Evolutionary conservation across 2,113 vertebrate species (phyloP).

Genomic region (Rhea pennata): DNA sequence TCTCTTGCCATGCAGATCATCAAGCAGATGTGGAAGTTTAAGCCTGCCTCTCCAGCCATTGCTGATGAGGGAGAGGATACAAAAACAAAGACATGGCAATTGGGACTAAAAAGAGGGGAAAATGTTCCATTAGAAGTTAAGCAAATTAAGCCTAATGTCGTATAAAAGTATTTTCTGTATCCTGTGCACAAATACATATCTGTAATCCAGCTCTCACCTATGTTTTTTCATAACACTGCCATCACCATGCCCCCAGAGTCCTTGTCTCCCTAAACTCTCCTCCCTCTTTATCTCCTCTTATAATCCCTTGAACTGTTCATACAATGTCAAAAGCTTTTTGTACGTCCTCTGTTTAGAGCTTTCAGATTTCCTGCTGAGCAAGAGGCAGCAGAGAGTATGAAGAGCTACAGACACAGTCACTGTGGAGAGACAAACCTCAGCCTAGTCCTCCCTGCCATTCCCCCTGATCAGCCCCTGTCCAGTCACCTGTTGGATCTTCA

Average conservation of each 20-base stretch:
- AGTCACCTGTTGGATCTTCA: neutral
- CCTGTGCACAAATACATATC: neutral
- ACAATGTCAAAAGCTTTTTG: neutral
- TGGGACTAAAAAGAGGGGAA: neutral
- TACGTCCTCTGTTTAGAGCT: neutral
- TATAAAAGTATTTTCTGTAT: neutral
- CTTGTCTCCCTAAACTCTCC: neutral
- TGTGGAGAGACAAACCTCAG: neutral
- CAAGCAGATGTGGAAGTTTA: neutral
- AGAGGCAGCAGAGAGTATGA: neutral
- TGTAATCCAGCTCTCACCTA: neutral
- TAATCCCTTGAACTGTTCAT: neutral
- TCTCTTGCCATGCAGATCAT: neutral
- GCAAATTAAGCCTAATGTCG: neutral
- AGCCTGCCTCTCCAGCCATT: neutral
- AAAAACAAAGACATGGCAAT: neutral
- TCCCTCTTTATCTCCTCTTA: neutral
- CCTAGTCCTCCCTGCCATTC: neutral
- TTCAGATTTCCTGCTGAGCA: neutral
- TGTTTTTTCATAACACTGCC: neutral
- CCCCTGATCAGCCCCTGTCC: neutral
- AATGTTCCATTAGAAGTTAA: neutral
- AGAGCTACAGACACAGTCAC: neutral
- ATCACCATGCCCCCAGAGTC: neutral
- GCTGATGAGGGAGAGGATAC: neutral